Base-by-base conservation (phyloP, 2,888 invertebrate species). In the Platerodrilus igneus region DNA sequence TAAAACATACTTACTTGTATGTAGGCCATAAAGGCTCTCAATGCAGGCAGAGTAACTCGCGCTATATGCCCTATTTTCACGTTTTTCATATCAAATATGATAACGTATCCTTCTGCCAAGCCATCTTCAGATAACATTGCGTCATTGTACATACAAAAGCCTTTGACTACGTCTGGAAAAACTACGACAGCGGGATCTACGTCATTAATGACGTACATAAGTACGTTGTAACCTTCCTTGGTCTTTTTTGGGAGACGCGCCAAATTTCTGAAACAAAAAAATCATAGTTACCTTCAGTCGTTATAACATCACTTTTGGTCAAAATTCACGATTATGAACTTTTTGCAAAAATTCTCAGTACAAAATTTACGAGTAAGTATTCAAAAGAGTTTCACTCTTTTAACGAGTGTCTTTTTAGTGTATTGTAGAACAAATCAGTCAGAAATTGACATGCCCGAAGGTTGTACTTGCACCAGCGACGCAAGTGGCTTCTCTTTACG, bases 111-210 rank as follows among this genome's bases (percentile, higher is more conserved):
- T 39, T 69, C 66, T 16, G 57, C 60, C 6, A 70, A 48, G 2
- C 72, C 63, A 55, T 81, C 80, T 51, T 79, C 80, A 0, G 79
- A 79, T 27, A 80, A 60, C 42, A 79, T 72, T 43, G 77, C 69
- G 57, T 81, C 80, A 55, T 81, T 81, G 61, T 78, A 78, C 77
- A 80, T 79, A 62, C 79, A 80, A 63, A 81, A 80, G 6, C 69
- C 70, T 33, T 78, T 74, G 18, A 81, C 73, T 0, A 75, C 77
- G 50, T 81, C 79, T 9, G 72, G 74, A 56, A 81, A 81, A 56
- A 77, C 74, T 57, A 81, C 63, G 57, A 79, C 79, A 51, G 78
- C 75, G 53, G 78, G 77, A 64, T 81, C 80, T 26, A 68, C 71
- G 41, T 80, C 79, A 4, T 73, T 64, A 10, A 80, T 68, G 15